Base-by-base conservation (phyloP, 2,113 vertebrate species). In the Siphamia tubifer region DNA sequence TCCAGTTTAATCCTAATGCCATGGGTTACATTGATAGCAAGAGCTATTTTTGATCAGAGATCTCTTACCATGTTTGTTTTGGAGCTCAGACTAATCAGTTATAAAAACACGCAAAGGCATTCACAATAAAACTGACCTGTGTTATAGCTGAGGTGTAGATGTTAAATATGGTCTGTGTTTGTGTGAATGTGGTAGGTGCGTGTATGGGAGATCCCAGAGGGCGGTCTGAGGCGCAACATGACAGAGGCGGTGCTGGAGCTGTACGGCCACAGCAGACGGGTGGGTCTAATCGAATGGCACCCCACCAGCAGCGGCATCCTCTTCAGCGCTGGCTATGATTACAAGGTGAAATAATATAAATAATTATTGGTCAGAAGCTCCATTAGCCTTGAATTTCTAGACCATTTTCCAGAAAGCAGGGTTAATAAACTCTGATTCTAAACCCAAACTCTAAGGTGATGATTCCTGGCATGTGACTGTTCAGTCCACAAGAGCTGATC, bases 261-360 rank as follows among this genome's bases (percentile, higher is more conserved):
- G 24, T 97, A 96, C 0, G 98, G 96, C 1, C 98, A 99, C 94
- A 98, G 96, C 90, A 94, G 98, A 23, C 92, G 97, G 0, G 98
- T 99, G 0, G 96, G 96, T 8, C 90, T 99, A 7, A 92, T 99
- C 0, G 96, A 99, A 85, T 99, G 98, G 98, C 98, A 99, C 52
- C 98, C 98, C 0, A 99, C 96, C 53, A 93, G 92, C 91, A 98
- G 94, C 79, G 96, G 96, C 87, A 96, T 99, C 91, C 93, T 99
- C 20, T 94, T 99, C 90, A 99, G 97, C 0, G 96, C 98, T 0
- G 97, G 96, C 12, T 99, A 99, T 0, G 97, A 99, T 91, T 99
- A 99, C 28, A 99, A 99, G 96, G 98, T 98, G 8, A 48, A 28
- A n/a, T n/a, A n/a, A n/a, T n/a, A n/a, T n/a, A n/a, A n/a, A n/a